phyloP scores from a whole-genome alignment of 2,888 invertebrate species.

The Lumbricus terrestris region DNA sequence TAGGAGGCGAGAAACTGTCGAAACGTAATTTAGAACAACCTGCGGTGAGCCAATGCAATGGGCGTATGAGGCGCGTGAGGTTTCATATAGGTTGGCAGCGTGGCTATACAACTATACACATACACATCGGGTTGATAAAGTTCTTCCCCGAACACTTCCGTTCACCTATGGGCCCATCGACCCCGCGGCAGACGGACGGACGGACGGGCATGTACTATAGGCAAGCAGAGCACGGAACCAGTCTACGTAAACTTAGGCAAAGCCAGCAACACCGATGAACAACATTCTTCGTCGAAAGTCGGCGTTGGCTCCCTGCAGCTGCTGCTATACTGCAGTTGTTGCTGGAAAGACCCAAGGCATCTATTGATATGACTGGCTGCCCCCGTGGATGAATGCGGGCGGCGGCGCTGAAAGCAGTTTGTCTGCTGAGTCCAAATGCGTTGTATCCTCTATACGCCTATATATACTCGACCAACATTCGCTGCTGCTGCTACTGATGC shows the following conservation, averaged over 20 bases:
- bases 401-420: neutral
- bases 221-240: neutral
- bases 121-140: neutral
- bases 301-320: neutral
- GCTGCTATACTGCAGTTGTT: too few species aligned
- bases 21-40: neutral
- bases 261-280: neutral
- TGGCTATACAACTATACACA: too few species aligned
- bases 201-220: neutral
- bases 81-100: neutral
- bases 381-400: neutral
- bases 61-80: neutral
- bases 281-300: conserved; percentile 3
- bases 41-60: neutral
- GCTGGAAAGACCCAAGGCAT: neutral
- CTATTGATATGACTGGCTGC: neutral
- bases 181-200: too few species aligned
- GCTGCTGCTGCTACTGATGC: too few species aligned
- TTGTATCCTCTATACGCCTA: neutral
- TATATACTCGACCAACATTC: neutral
- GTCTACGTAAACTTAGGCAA: neutral
- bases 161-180: neutral
- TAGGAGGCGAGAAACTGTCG: neutral
- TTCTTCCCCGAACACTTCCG: neutral
- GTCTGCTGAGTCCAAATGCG: neutral